Conservation (phyloP, 2,888 invertebrate genomes). For the Scaptomyza caliginosa region DNA sequence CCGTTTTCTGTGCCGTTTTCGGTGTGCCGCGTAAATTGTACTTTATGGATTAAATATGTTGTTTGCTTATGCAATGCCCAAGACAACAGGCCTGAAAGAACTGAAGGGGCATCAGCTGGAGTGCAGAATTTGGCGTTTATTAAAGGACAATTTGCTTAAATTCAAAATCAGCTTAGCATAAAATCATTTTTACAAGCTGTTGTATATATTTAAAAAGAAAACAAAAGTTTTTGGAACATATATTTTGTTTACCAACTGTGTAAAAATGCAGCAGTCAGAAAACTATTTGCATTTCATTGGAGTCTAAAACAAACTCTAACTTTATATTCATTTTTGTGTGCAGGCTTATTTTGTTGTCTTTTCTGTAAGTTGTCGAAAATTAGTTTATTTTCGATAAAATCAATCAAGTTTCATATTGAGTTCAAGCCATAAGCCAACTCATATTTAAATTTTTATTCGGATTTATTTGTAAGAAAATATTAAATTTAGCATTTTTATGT, state of each 20-base stretch:
- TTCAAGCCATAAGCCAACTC: neutral
- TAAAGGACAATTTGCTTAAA: constrained; percentile 41
- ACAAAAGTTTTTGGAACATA: neutral
- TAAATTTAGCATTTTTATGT: neutral
- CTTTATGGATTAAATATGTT: constrained; percentile 68
- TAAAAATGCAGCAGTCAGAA: neutral
- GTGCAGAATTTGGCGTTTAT: constrained; percentile 56
- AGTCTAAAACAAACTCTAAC: neutral
- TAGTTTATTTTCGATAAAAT: neutral
- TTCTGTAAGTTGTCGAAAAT: neutral
- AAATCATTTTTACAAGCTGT: neutral
- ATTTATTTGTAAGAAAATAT: neutral
- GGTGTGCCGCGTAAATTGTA: constrained; percentile 61
- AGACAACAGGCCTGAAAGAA: constrained; percentile 4
- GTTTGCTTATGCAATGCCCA: constrained; percentile 51
- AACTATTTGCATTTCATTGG: neutral
- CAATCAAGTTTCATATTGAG: neutral
- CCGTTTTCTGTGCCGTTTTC: constrained; percentile 6
- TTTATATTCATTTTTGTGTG: neutral
- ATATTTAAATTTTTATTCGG: neutral
- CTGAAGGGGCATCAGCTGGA: constrained; percentile 13
- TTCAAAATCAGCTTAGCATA: neutral
- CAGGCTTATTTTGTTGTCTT: neutral
- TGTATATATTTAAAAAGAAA: no score
- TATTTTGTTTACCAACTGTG: neutral